These are phyloP conservation scores for Knipowitschia caucasica DNA, from an alignment of 2,797 vertebrate genomes.

Conservation along the genomic window DNA sequence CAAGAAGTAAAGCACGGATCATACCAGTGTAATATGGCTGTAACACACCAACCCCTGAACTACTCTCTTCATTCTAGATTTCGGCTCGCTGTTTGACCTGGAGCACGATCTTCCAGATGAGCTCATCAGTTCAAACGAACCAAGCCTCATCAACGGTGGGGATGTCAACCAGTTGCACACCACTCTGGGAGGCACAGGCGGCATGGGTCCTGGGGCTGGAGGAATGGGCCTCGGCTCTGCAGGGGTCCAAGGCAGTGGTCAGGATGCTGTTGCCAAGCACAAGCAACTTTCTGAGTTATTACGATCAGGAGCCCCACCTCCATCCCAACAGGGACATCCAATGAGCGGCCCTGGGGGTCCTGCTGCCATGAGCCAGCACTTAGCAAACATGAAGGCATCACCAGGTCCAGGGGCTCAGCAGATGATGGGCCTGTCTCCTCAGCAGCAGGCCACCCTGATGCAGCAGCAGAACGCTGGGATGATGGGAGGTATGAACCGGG, in stretches of 20 bases:
- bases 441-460: constrained; percentile 77
- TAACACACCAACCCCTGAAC: constrained; percentile 8
- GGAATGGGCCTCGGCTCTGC: constrained; percentile 66
- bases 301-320: constrained; percentile 74
- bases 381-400: constrained; percentile 92
- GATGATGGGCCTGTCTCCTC: constrained; percentile 78
- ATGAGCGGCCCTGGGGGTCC: constrained; percentile 69
- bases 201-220: constrained; percentile 60
- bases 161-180: constrained; percentile 93
- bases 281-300: constrained; percentile 97
- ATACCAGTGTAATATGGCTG: constrained; percentile 31
- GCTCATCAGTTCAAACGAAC: constrained; percentile 91
- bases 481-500: constrained; percentile 85
- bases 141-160: constrained; percentile 88
- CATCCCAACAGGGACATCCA: constrained; percentile 76
- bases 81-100: constrained; percentile 93
- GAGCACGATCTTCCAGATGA: constrained; percentile 98
- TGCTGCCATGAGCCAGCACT: constrained; percentile 75
- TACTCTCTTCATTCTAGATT: constrained; percentile 78
- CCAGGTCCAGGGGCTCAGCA: constrained; percentile 84
- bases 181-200: constrained; percentile 76
- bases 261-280: constrained; percentile 98
- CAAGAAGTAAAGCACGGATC: constrained; percentile 38
- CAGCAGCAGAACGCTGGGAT: constrained; percentile 83
- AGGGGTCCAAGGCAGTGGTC: constrained; percentile 69